Evolutionary conservation across 2,113 vertebrate species (phyloP).

Genomic region (Bagarius yarrelli): DNA sequence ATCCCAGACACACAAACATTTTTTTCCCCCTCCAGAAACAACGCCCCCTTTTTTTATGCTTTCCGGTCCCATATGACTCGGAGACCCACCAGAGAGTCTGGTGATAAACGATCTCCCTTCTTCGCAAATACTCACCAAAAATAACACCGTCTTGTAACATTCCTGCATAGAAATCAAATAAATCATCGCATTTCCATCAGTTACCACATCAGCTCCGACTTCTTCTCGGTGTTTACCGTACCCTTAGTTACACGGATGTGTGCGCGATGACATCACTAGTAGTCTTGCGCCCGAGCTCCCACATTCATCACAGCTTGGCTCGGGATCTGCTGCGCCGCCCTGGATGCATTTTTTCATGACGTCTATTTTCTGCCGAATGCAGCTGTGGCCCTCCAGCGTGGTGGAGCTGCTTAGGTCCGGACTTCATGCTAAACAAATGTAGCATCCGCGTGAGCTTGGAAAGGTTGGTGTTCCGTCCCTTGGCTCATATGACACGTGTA

Average conservation of each 20-base stretch:
- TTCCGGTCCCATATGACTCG: conserved; percentile 15
- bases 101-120: conserved; percentile 21
- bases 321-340: not conserved
- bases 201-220: conserved; percentile 1
- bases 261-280: conserved; percentile 10
- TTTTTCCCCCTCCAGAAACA: not conserved
- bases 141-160: conserved; percentile 28
- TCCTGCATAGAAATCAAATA: conserved; percentile 18
- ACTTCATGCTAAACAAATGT: conserved; percentile 62
- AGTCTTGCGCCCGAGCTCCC: conserved; percentile 11
- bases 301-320: conserved; percentile 30
- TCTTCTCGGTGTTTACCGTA: conserved; percentile 17
- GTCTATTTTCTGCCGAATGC: conserved; percentile 46
- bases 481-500: not conserved
- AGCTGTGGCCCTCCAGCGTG: conserved; percentile 65
- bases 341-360: conserved; percentile 21
- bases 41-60: conserved; percentile 27
- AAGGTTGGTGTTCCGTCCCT: not conserved
- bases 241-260: conserved; percentile 8
- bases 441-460: conserved; percentile 41
- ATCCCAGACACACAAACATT: conserved; percentile 1
- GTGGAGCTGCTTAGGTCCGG: conserved; percentile 60
- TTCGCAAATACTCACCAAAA: conserved; percentile 17
- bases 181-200: conserved; percentile 16
- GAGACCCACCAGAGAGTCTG: conserved; percentile 22